Evolutionary conservation across 2,113 vertebrate species (phyloP), one percentile per base, ranked within the genome.

Genomic region (Lophotis ruficrista): DNA sequence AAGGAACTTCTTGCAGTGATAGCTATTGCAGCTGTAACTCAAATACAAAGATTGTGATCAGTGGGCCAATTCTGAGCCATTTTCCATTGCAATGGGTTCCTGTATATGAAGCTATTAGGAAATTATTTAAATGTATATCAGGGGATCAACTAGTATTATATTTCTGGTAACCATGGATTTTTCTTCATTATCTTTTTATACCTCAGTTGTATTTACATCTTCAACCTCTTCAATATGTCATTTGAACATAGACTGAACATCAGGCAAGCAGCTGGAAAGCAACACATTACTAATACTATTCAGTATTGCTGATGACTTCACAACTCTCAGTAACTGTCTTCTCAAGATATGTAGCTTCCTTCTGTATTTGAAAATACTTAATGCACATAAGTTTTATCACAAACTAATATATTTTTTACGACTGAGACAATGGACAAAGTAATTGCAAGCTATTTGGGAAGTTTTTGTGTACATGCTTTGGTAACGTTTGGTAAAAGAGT

Each of bases 1-100:
- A 77, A 71, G 45, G 73, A 87, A 30, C 53, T 28, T 30, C 53
- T 93, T 3, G 1, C 57, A 76, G 30, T 30, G 50, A 79, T 50
- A 69, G 61, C 56, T 95, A 54, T 72, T 84, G 54, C 91, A 91
- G 89, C 77, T 94, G 69, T 37, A 76, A 62, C 70, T 47, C 57
- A 2, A 1, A 53, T 50, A 65, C 19, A 64, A 73, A 83, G 45
- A 66, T 6, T 53, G 27, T 3, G 0, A 58, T 71, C 0, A 0
- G 43, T 21, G 24, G 43, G 64, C 66, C 60, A 81, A 0, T 89
- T 93, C 66, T 50, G 43, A 86, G 71, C 56, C 72, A 23, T 72
- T 87, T 93, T 82, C 78, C 57, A 57, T 69, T 16, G 9, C 31
- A 73, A 58, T 11, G 58, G 73, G 83, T 85, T 92, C 69, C 50